Percentiles rank a stretch among this genome's conserved stretches.
These are phyloP conservation scores for Gari tellinella DNA, from an alignment of 2,888 invertebrate species.

Conservation along the genomic window DNA sequence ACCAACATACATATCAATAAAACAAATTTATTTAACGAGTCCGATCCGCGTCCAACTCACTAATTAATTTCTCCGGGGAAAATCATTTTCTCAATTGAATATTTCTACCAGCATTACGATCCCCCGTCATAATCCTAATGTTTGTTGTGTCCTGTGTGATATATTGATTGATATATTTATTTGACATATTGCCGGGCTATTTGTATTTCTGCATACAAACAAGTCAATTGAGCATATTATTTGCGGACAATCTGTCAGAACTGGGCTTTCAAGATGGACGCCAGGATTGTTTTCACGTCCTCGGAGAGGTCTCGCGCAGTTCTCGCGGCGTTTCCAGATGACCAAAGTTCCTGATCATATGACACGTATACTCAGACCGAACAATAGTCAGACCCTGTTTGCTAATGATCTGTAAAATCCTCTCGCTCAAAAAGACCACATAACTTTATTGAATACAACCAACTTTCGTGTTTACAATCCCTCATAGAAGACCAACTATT, in stretches of 20 bases:
- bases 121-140: slow-evolving; percentile 43
- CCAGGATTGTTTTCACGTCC: slow-evolving; percentile 27
- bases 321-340: neutral
- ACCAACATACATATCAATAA: slow-evolving; percentile 29
- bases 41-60: slow-evolving; percentile 13
- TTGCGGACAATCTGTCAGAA: slow-evolving; percentile 48
- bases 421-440: too few species aligned
- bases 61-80: slow-evolving; percentile 53
- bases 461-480: too few species aligned
- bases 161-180: slow-evolving; percentile 57
- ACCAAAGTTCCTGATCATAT: neutral
- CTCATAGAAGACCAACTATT: too few species aligned
- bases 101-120: slow-evolving; percentile 42
- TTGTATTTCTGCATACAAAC: slow-evolving; percentile 40
- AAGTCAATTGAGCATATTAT: slow-evolving; percentile 31
- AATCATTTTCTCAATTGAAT: slow-evolving; percentile 40
- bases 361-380: slow-evolving; percentile 1
- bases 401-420: neutral
- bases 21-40: slow-evolving; percentile 29
- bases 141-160: slow-evolving; percentile 35
- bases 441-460: too few species aligned
- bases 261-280: slow-evolving; percentile 32
- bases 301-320: slow-evolving; percentile 16
- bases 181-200: slow-evolving; percentile 52
- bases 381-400: slow-evolving; percentile 9